These are phyloP conservation scores for Xyrichtys novacula DNA, from an alignment of 2,797 vertebrate species.

Conservation along the genomic window DNA sequence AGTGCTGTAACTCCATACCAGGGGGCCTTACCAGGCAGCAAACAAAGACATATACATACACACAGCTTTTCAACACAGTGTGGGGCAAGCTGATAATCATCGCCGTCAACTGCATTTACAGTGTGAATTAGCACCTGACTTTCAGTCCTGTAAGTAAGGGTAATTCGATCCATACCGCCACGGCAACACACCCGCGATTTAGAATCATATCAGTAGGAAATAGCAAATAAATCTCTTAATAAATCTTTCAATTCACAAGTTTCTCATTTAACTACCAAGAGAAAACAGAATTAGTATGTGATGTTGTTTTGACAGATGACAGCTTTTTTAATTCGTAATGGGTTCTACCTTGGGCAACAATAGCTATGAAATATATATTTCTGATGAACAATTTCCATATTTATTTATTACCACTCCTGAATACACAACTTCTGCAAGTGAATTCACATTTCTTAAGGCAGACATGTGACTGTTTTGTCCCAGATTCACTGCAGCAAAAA, in stretches of 20 bases:
- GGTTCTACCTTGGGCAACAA: conserved; percentile 21
- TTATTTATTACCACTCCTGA: neutral
- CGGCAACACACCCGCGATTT: neutral
- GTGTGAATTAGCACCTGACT: neutral
- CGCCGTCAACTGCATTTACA: conserved; percentile 3
- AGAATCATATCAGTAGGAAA: conserved; percentile 9
- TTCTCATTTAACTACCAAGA: neutral
- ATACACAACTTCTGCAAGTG: conserved; percentile 10
- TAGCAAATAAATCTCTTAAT: neutral
- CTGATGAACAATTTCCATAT: conserved; percentile 8
- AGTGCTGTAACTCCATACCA: conserved; percentile 63
- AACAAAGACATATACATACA: neutral
- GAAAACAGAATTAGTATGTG: neutral
- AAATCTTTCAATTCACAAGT: conserved; percentile 1
- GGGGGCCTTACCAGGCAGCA: conserved; percentile 31
- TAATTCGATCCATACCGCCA: neutral
- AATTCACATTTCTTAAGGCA: neutral
- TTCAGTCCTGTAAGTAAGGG: neutral
- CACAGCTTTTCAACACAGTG: conserved; percentile 6
- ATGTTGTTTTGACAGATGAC: conserved; percentile 1
- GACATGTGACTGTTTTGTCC: neutral
- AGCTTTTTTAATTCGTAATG: conserved; percentile 8
- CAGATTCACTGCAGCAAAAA: neutral
- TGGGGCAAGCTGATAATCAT: conserved; percentile 11
- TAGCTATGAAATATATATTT: neutral